These are phyloP conservation scores for Phaetusa simplex DNA, from an alignment of 2,113 vertebrate species.

Conservation along the genomic window DNA sequence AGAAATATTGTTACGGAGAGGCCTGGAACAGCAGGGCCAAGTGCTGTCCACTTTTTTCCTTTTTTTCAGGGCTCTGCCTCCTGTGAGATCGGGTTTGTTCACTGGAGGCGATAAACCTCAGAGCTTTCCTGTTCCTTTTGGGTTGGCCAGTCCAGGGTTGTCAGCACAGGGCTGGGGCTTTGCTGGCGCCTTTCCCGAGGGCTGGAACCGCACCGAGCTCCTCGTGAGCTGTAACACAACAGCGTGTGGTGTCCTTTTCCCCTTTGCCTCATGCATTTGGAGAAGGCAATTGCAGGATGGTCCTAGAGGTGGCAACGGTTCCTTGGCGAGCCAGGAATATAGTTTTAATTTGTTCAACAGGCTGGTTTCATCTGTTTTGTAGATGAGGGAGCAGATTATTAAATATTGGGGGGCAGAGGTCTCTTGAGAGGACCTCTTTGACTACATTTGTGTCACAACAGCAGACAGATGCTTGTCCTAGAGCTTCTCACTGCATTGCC, in stretches of 20 bases:
- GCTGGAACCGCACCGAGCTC: neutral
- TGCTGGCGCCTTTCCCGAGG: fast-evolving
- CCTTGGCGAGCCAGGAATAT: neutral
- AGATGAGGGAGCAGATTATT: neutral
- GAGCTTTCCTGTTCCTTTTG: neutral
- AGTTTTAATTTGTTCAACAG: neutral
- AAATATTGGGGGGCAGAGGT: neutral
- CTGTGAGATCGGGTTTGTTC: neutral
- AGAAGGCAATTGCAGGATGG: neutral
- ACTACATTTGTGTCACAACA: neutral
- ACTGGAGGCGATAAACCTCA: neutral
- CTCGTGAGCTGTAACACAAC: neutral
- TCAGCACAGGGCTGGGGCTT: neutral
- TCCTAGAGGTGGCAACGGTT: neutral
- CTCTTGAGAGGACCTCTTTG: neutral
- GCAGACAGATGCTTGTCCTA: neutral
- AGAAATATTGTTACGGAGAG: neutral
- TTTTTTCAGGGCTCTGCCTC: neutral
- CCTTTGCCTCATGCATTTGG: neutral
- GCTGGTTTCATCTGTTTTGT: neutral
- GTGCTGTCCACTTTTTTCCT: neutral
- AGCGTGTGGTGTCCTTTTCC: neutral
- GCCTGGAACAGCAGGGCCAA: neutral
- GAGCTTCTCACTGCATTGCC: neutral
- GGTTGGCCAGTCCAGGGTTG: neutral